phyloP scores from a whole-genome alignment of 1,140 invertebrate species.

The Penaeus vannamei region DNA sequence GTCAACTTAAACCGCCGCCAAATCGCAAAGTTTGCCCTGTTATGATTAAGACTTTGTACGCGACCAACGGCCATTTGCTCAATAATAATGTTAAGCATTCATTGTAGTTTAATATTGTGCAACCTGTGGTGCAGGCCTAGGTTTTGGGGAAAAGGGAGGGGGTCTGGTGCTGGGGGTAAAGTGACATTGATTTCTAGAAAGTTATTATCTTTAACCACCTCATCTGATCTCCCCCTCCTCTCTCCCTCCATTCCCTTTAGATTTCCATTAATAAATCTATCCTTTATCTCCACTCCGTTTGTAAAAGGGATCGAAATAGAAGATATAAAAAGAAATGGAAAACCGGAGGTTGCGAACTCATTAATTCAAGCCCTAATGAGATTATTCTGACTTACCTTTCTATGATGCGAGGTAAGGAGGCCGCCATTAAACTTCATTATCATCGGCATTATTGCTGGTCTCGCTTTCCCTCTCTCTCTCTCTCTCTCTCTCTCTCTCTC shows the following conservation, averaged over 20 bases:
- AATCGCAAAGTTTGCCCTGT: constrained; percentile 61
- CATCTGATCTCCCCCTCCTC: too few relatives aligned
- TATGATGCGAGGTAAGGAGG: background rate
- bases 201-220: too few relatives aligned
- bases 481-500: constrained; percentile 21
- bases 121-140: background rate
- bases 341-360: too few relatives aligned
- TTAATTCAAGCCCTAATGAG: too few relatives aligned
- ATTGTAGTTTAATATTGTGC: constrained; percentile 43
- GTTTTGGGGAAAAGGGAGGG: background rate
- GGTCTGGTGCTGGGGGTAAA: background rate
- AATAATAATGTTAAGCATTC: constrained; percentile 60
- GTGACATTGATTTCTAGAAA: too few relatives aligned
- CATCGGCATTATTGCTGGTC: background rate
- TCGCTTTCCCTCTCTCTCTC: background rate
- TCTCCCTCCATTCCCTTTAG: too few relatives aligned
- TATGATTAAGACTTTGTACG: constrained; percentile 64
- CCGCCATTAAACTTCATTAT: background rate
- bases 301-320: too few relatives aligned
- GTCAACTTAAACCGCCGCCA: constrained; percentile 51
- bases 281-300: too few relatives aligned
- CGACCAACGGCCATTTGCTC: constrained; percentile 57
- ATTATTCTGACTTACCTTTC: too few relatives aligned
- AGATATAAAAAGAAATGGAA: too few relatives aligned
- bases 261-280: too few relatives aligned